These are phyloP conservation scores for Yasuhikotakia modesta DNA, from an alignment of 2,797 vertebrate species.

Conservation along the genomic window DNA sequence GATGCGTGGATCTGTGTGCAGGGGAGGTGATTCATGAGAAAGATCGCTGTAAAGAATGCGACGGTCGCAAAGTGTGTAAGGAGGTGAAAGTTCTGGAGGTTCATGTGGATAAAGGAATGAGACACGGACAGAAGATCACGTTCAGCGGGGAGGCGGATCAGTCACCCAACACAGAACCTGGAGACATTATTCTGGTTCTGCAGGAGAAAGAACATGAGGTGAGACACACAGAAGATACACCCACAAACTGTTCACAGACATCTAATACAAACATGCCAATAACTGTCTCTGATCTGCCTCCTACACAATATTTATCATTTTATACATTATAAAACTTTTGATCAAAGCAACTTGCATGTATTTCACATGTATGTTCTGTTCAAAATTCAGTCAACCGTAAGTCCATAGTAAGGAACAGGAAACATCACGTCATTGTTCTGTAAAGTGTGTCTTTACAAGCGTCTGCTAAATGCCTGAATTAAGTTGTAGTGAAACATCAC, in stretches of 20 bases:
- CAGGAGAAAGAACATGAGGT: slow-evolving; percentile 98
- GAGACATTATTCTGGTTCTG: slow-evolving; percentile 94
- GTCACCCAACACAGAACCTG: slow-evolving; percentile 93
- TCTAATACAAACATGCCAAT: no score
- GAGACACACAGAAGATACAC: slow-evolving; percentile 50
- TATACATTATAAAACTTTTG: no score
- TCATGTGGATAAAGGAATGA: slow-evolving; percentile 99
- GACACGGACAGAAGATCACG: slow-evolving; percentile 95
- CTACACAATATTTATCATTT: no score
- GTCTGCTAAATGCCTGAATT: no score
- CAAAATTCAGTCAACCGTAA: no score
- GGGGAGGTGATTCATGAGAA: slow-evolving; percentile 99
- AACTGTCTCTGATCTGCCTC: no score
- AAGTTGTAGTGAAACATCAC: no score
- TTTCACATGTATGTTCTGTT: no score
- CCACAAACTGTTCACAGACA: neutral
- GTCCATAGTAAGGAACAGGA: no score
- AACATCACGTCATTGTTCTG: no score
- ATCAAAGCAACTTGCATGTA: no score
- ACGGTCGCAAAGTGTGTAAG: slow-evolving; percentile 97
- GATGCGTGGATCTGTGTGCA: slow-evolving; percentile 60
- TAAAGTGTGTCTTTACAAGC: no score
- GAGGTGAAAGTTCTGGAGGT: slow-evolving; percentile 98
- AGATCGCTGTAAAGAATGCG: slow-evolving; percentile 98
- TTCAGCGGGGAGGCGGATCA: slow-evolving; percentile 98